Percentiles rank a stretch among this genome's conserved stretches.
phyloP scores from a whole-genome alignment of 2,797 vertebrate species.

The Ctenosaura bakeri region DNA sequence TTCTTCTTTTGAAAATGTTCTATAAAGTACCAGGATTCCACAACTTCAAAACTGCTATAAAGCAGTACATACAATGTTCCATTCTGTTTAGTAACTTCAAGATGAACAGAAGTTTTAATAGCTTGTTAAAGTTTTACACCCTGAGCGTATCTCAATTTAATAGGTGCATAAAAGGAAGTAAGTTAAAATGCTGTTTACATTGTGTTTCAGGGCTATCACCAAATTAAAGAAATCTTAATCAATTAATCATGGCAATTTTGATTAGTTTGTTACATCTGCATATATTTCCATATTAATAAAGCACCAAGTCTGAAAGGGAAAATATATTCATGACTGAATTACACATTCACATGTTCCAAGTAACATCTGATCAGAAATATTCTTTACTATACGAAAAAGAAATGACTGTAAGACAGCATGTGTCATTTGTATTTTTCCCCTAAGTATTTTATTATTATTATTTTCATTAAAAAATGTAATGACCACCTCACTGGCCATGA shows the following conservation, averaged over 20 bases:
- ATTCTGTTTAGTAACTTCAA: background rate
- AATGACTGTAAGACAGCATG: no score
- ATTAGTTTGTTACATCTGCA: background rate
- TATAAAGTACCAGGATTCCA: background rate
- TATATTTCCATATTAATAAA: background rate
- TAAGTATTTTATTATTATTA: no score
- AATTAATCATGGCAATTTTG: background rate
- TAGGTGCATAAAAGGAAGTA: background rate
- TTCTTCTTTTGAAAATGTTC: background rate
- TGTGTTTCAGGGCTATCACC: background rate
- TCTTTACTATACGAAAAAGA: background rate
- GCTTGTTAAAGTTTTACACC: background rate
- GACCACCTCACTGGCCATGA: background rate
- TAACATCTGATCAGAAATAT: background rate
- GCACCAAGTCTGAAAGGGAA: background rate
- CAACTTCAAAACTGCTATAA: background rate
- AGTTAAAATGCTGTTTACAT: background rate
- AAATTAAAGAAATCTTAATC: background rate
- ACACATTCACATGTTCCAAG: background rate
- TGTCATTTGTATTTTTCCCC: no score
- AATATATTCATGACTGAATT: background rate
- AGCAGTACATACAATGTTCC: background rate
- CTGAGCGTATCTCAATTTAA: background rate
- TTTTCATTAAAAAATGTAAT: background rate
- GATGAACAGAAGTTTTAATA: background rate